phyloP scores from a whole-genome alignment of 2,113 vertebrate genomes.

The Sander vitreus region DNA sequence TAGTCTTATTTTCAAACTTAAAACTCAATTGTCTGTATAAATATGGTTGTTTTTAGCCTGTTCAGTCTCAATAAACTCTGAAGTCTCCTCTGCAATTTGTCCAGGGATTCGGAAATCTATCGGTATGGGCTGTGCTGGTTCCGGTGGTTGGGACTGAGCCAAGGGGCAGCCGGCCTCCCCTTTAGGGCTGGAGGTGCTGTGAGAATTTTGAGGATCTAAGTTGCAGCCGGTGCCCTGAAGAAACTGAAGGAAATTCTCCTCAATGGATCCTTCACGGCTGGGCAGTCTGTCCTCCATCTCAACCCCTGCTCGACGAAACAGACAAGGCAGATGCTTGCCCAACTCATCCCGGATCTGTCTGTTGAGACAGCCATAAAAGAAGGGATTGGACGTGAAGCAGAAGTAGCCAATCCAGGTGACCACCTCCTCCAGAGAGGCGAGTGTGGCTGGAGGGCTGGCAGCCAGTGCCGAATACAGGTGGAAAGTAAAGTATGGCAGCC shows the following conservation, averaged over 20 bases:
- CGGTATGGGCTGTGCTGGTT: constrained; percentile 75
- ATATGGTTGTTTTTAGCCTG: constrained; percentile 78
- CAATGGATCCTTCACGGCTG: constrained; percentile 95
- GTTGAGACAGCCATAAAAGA: constrained; percentile 98
- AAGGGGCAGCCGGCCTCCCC: constrained; percentile 84
- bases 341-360: constrained; percentile 96
- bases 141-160: constrained; percentile 58
- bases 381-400: constrained; percentile 97
- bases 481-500: constrained; percentile 98
- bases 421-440: constrained; percentile 90
- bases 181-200: constrained; percentile 88
- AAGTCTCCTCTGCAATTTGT: constrained; percentile 81
- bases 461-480: constrained; percentile 92
- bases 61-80: constrained; percentile 76
- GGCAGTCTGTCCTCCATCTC: constrained; percentile 92
- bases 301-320: constrained; percentile 89
- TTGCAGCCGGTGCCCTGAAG: constrained; percentile 94
- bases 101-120: constrained; percentile 89
- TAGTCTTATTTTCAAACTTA: constrained; percentile 21
- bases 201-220: constrained; percentile 86
- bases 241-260: constrained; percentile 99
- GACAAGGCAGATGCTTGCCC: constrained; percentile 91
- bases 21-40: constrained; percentile 70
- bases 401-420: constrained; percentile 99
- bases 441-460: constrained; percentile 85